Percentiles rank a stretch among this genome's conserved stretches.
Conservation (phyloP, 2,113 vertebrate genomes). For the Naja naja region DNA sequence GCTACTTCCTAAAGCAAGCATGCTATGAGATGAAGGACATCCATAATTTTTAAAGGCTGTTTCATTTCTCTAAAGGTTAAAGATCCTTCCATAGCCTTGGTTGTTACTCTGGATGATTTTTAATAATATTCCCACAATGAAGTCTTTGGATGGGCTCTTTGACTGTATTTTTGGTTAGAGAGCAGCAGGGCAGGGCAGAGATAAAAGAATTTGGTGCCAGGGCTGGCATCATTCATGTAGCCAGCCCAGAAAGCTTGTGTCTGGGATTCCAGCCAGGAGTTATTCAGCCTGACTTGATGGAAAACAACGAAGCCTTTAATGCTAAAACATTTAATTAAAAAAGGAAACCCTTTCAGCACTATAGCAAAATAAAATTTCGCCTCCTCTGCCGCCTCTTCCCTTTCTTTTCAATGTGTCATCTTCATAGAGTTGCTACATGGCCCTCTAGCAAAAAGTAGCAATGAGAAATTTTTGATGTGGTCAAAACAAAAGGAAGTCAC, state of each 20-base stretch:
- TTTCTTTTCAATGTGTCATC: background rate
- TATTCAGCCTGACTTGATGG: conserved; percentile 13
- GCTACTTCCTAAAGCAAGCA: background rate
- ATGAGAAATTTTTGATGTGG: background rate
- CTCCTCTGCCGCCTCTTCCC: background rate
- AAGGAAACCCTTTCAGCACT: conserved; percentile 17
- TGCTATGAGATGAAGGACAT: background rate
- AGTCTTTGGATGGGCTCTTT: conserved; percentile 9
- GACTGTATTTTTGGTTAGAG: background rate
- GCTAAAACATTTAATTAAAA: conserved; percentile 24
- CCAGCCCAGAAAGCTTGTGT: conserved; percentile 21
- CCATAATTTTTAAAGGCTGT: background rate
- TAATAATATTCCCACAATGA: background rate
- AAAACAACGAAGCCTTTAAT: conserved; percentile 28
- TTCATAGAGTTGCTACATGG: background rate
- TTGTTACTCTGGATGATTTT: conserved; percentile 1
- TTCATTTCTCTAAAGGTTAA: background rate
- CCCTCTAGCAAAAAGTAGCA: background rate
- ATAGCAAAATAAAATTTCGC: background rate
- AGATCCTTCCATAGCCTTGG: background rate
- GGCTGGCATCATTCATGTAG: conserved; percentile 27
- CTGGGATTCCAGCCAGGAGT: conserved; percentile 24
- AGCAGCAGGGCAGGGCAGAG: conserved; percentile 3
- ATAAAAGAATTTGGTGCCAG: conserved; percentile 11
- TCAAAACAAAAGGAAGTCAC: background rate